Evolutionary conservation across 2,113 vertebrate genomes (phyloP).

Genomic region (Aspidoscelis tigris): DNA sequence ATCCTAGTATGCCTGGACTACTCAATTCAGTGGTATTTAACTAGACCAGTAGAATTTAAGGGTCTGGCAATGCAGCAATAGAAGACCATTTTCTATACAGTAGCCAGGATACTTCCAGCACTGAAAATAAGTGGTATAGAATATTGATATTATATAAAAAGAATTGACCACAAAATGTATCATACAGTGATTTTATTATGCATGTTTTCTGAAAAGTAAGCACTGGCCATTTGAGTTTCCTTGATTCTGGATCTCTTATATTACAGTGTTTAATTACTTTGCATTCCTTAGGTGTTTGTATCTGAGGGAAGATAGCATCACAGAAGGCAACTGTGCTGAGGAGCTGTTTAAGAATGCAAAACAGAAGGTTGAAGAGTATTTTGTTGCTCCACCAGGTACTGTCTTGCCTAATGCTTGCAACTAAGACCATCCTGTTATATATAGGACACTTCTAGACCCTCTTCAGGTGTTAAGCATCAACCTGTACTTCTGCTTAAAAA

Average conservation of each 20-base stretch:
- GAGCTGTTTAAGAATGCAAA: slow-evolving; percentile 84
- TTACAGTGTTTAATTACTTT: background rate
- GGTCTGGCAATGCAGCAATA: no score
- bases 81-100: no score
- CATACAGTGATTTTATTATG: background rate
- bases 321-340: slow-evolving; percentile 83
- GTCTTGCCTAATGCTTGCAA: slow-evolving; percentile 11
- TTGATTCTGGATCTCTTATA: background rate
- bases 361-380: slow-evolving; percentile 89
- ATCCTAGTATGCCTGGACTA: no score
- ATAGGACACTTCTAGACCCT: background rate
- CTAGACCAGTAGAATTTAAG: no score
- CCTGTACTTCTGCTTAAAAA: background rate
- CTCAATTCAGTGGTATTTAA: no score
- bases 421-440: background rate
- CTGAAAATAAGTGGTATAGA: no score
- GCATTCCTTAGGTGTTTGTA: slow-evolving; percentile 79
- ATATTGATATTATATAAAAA: no score
- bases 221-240: background rate
- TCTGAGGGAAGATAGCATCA: slow-evolving; percentile 82
- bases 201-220: background rate
- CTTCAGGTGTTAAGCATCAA: background rate
- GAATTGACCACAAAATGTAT: no score
- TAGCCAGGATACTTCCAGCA: no score
- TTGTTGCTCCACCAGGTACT: slow-evolving; percentile 93